Evolutionary conservation across 2,113 vertebrate species (phyloP).

Genomic region (Bubo bubo): DNA sequence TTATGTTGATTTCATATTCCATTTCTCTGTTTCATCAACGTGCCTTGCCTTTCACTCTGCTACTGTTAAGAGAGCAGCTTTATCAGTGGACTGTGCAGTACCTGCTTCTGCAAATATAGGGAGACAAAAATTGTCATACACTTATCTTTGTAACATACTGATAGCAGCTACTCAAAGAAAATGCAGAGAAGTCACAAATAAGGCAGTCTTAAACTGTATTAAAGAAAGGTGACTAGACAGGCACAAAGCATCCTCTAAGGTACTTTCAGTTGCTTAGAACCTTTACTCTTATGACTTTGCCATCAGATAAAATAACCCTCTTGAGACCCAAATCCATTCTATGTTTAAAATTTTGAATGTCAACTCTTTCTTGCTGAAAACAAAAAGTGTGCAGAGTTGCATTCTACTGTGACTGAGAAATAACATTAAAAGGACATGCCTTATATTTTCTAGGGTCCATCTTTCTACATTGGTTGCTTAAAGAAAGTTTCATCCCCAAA

Average conservation of each 20-base stretch:
- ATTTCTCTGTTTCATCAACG: background rate
- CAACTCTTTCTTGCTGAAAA: background rate
- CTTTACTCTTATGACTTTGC: background rate
- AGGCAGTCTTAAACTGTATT: background rate
- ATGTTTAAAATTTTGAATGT: background rate
- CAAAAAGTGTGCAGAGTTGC: background rate
- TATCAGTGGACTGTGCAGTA: background rate
- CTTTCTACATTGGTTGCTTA: background rate
- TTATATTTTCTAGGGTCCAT: background rate
- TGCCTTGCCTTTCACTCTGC: background rate
- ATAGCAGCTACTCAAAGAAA: background rate
- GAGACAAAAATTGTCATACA: background rate
- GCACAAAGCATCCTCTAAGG: background rate
- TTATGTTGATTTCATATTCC: background rate
- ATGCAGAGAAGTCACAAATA: background rate
- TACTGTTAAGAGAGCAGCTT: background rate
- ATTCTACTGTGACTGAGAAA: background rate
- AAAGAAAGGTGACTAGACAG: background rate
- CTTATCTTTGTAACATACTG: background rate
- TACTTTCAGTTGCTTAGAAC: background rate
- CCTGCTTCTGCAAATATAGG: background rate
- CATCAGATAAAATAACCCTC: background rate
- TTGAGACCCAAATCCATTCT: background rate
- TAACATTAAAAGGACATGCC: background rate
- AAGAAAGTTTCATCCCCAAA: background rate